phyloP scores from a whole-genome alignment of 2,113 vertebrate genomes.

The human region GRCh38 chr18:72859001-72859500 shows the following conservation, averaged over 20 bases:
- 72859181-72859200: background rate
- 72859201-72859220: background rate
- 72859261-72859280: background rate
- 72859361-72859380: background rate
- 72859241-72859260: background rate
- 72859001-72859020: conserved; percentile 99
- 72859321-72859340: background rate
- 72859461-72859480: background rate
- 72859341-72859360: background rate
- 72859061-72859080: conserved; percentile 95
- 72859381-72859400: background rate
- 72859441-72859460: background rate
- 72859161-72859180: background rate
- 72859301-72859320: background rate
- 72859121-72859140: background rate
- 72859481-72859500: too few relatives aligned
- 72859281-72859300: background rate
- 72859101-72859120: background rate
- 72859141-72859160: background rate
- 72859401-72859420: background rate
- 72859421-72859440: background rate
- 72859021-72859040: conserved; percentile 98
- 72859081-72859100: conserved; percentile 41
- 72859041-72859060: conserved; percentile 99
- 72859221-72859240: background rate